Evolutionary conservation across 2,113 vertebrate species (phyloP), one percentile per base, ranked within the genome.

Genomic region (Heliornis fulica): DNA sequence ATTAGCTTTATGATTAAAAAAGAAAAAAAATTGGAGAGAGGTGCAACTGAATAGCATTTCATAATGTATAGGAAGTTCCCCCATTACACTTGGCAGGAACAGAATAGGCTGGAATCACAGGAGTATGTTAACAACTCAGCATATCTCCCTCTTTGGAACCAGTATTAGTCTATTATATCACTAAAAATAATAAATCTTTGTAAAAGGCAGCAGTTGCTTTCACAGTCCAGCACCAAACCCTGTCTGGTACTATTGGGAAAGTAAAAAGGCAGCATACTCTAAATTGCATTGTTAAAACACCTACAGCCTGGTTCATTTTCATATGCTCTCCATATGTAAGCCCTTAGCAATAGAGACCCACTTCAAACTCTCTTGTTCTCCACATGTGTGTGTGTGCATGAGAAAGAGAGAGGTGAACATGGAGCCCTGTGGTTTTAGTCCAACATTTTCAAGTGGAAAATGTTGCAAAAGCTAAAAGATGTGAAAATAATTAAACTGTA

Each of bases 121-220:
- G 75, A 28, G 8, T 75, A 60, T 74, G 84, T 96, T 97, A 96
- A 96, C 87, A 94, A 88, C 68, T 96, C 92, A 94, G 63, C 75
- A 32, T 92, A 95, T 88, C 88, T 96, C 45, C 66, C 48, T 38
- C 61, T 91, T 95, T 95, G 90, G 90, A 93, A 92, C 53, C 32
- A 79, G 34, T 83, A 87, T 97, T 94, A 96, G 82, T 77, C 71
- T 90, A 89, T 81, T 76, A 63, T 74, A 95, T 95, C 75, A 61
- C 61, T 75, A 74, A 93, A 94, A 89, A 77, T 56, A 93, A 97
- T 92, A 96, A 93, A 96, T 95, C 93, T 95, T 93, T 96, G 45
- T 92, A 92, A 90, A 79, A 92, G 89, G 70, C 91, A 96, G 81
- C 63, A 69, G 64, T 92, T 91, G 78, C 69, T 95, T 95, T 95